Evolutionary conservation across 1,140 invertebrate genomes (phyloP), one percentile per base, ranked within the genome.

Genomic region (Holotrichia oblita): DNA sequence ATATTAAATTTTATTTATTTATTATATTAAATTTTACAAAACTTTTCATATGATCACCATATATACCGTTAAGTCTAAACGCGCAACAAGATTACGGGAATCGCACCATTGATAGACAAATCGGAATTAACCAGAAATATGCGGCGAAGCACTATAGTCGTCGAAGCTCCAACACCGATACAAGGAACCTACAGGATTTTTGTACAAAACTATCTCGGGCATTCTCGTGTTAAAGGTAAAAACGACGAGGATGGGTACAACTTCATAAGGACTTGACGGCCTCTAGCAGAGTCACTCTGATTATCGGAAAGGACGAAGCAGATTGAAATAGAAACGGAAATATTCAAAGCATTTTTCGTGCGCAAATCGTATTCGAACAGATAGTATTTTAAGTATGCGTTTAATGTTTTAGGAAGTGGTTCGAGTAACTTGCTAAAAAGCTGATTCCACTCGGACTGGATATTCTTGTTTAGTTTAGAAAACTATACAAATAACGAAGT

Each of bases 241-340:
- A 69, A 69, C 20, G 22, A 34, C 61, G 8, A 69, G 22, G 61
- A 69, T 69, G 61, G 61, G 22, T 69, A 69, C 61, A 34, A 22
- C 61, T 69, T 69, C 61, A 69, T 69, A 69, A 69, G 61, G 61
- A 69, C 27, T 27, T 69, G 61, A 69, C 27, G 61, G 61, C 61
- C 27, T 10, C 4, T 69, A 6, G 27, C 12, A 69, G 24, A 69
- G 22, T 20, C 9, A 20, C 22, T 17, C 61, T 17, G 20, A 27
- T 69, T 69, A 69, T 69, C 27, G 22, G 61, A 69, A 69, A 69
- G 22, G 61, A 34, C 61, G 22, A 20, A 17, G 61, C 61, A 69
- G 61, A 69, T 69, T 69, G 61, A 69, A 69, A 69, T 34, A 69
- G 61, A 69, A 69, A 69, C 61, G 61, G 61, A 69, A 69, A 22